Evolutionary conservation across 2,797 vertebrate genomes (phyloP).

Genomic region (Nasua narica): DNA sequence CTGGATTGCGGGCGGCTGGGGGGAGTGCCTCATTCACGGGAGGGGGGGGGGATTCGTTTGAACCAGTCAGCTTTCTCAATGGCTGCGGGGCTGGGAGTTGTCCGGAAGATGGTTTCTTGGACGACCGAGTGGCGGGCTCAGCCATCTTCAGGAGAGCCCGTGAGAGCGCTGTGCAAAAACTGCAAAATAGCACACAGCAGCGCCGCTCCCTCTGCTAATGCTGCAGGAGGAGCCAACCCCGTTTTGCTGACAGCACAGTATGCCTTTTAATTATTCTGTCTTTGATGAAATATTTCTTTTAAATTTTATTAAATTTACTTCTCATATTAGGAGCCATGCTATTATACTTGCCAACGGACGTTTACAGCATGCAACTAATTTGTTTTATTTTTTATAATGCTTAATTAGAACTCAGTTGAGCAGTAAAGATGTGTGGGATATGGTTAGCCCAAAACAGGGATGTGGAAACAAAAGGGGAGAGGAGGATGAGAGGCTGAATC

Average conservation of each 20-base stretch:
- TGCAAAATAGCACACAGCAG: rapidly evolving
- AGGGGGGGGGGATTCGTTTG: not conserved
- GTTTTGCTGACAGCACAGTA: conserved; percentile 75
- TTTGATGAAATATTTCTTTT: conserved; percentile 75
- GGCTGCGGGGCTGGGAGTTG: not conserved
- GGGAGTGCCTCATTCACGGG: rapidly evolving
- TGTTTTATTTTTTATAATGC: conserved; percentile 78
- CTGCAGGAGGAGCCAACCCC: conserved; percentile 55
- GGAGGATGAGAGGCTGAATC: not conserved
- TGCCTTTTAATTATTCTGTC: conserved; percentile 80
- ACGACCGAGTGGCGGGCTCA: not conserved
- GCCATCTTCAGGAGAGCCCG: rapidly evolving
- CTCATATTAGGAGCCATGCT: conserved; percentile 74
- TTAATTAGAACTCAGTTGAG: conserved; percentile 77
- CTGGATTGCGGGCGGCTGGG: too few relatives aligned
- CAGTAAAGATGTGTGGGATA: conserved; percentile 43
- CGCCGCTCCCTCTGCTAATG: not conserved
- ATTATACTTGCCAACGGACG: conserved; percentile 75
- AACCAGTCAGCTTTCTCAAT: not conserved
- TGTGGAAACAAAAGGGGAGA: not conserved
- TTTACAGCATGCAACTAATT: conserved; percentile 76
- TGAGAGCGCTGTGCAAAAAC: not conserved
- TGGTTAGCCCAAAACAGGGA: conserved; percentile 52
- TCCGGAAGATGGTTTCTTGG: not conserved
- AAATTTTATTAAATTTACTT: conserved; percentile 78